Evolutionary conservation across 2,797 vertebrate genomes (phyloP).

Genomic region (Spinibarbus caldwelli): DNA sequence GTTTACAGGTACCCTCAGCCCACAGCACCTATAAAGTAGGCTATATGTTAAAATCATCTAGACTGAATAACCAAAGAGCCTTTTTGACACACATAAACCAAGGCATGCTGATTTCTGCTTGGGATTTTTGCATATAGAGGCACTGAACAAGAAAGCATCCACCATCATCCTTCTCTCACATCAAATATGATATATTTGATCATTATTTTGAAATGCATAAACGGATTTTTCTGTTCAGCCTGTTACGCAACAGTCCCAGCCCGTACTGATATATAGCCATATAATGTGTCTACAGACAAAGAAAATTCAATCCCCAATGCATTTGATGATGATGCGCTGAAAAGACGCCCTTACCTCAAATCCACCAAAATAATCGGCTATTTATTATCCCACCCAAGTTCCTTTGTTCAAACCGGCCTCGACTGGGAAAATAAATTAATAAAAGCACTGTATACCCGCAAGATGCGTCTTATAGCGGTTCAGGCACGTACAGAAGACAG

Average conservation of each 20-base stretch:
- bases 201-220: slow-evolving; percentile 3
- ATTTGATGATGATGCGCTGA: slow-evolving; percentile 18
- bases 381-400: neutral
- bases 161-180: neutral
- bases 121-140: neutral
- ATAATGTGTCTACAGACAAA: slow-evolving; percentile 57
- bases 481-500: slow-evolving; percentile 57
- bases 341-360: slow-evolving; percentile 43
- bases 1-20: slow-evolving; percentile 35
- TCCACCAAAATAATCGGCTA: slow-evolving; percentile 14
- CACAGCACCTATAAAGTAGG: slow-evolving; percentile 12
- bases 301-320: slow-evolving; percentile 38
- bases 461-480: slow-evolving; percentile 48
- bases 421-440: slow-evolving; percentile 27
- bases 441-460: slow-evolving; percentile 44
- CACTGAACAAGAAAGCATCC: slow-evolving; percentile 2
- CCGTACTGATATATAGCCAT: slow-evolving; percentile 26
- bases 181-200: neutral
- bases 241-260: slow-evolving; percentile 51
- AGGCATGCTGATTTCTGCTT: slow-evolving; percentile 6
- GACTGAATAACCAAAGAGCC: neutral
- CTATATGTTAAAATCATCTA: slow-evolving; percentile 16
- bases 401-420: slow-evolving; percentile 19
- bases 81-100: slow-evolving; percentile 23
- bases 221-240: neutral